Percentiles rank a stretch among this genome's conserved stretches.
These are phyloP conservation scores for Ispidina lecontei DNA, from an alignment of 2,797 vertebrate genomes.

Conservation along the genomic window DNA sequence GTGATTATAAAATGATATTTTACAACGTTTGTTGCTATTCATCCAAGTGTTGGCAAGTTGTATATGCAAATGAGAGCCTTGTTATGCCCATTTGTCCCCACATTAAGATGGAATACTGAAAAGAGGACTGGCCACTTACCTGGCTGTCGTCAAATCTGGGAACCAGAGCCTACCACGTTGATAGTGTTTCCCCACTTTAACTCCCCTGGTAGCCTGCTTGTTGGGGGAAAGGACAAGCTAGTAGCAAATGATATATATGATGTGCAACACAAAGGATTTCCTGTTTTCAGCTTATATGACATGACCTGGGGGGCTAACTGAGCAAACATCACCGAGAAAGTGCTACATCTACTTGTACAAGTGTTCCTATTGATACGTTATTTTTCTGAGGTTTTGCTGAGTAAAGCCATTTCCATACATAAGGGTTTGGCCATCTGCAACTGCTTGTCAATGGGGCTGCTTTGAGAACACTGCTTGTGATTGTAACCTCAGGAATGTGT, in stretches of 20 bases:
- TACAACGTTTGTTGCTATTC: neutral
- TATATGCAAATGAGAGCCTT: neutral
- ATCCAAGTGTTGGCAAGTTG: neutral
- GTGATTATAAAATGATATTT: neutral
- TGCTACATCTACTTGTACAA: slow-evolving; percentile 58
- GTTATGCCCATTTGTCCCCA: neutral
- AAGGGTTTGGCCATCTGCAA: slow-evolving; percentile 86
- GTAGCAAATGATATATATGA: slow-evolving; percentile 7
- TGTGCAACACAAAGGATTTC: slow-evolving; percentile 37
- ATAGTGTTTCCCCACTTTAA: neutral
- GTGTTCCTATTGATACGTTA: slow-evolving; percentile 71
- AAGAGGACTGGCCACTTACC: neutral
- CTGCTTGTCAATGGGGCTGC: slow-evolving; percentile 85
- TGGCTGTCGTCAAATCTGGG: neutral
- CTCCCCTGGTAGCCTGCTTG: neutral
- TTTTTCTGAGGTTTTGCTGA: slow-evolving; percentile 79
- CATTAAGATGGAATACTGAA: neutral
- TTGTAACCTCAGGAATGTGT: slow-evolving; percentile 89
- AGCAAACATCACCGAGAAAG: slow-evolving; percentile 40
- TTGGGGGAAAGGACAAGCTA: neutral
- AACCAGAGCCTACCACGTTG: neutral
- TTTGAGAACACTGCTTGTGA: slow-evolving; percentile 87
- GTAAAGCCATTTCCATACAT: slow-evolving; percentile 77
- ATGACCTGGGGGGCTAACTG: slow-evolving; percentile 42
- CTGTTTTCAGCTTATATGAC: slow-evolving; percentile 22